phyloP scores from a whole-genome alignment of 2,797 vertebrate genomes.

The Acanthopagrus latus region DNA sequence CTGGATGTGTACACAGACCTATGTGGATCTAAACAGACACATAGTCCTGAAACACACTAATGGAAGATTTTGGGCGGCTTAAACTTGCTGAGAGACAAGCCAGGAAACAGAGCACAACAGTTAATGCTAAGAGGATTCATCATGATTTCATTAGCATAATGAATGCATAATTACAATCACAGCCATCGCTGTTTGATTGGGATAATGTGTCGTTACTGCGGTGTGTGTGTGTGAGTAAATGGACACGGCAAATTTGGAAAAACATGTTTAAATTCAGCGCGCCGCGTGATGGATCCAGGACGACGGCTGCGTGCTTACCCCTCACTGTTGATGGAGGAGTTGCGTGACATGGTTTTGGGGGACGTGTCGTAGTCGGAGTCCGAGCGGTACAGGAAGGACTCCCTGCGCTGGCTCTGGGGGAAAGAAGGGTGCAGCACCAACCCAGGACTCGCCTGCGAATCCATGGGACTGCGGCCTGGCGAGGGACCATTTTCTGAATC shows the following conservation, averaged over 20 bases:
- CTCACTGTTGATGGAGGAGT: constrained; percentile 95
- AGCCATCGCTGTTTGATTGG: constrained; percentile 43
- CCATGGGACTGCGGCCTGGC: constrained; percentile 92
- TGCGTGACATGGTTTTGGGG: constrained; percentile 94
- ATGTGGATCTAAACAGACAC: constrained; percentile 65
- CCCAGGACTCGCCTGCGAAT: constrained; percentile 93
- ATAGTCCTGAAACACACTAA: constrained; percentile 35
- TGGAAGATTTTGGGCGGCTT: constrained; percentile 31
- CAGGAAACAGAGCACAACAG: constrained; percentile 41
- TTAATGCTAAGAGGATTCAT: constrained; percentile 52
- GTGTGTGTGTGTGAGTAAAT: constrained; percentile 15
- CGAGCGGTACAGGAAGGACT: constrained; percentile 95
- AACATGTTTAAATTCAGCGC: not conserved
- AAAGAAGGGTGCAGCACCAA: constrained; percentile 91
- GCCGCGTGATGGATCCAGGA: constrained; percentile 26
- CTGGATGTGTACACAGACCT: constrained; percentile 61
- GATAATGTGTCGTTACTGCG: constrained; percentile 40
- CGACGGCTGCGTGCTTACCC: constrained; percentile 84
- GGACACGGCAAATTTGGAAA: constrained; percentile 23
- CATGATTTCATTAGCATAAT: constrained; percentile 68
- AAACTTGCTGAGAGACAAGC: constrained; percentile 42
- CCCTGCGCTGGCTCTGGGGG: constrained; percentile 91
- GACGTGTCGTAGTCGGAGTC: constrained; percentile 96
- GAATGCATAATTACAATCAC: constrained; percentile 65
- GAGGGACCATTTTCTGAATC: constrained; percentile 95